Percentiles rank a stretch among this genome's conserved stretches.
Conservation (phyloP, 1,140 invertebrate genomes). For the fruit fly (Drosophila melanogaster) region DNA sequence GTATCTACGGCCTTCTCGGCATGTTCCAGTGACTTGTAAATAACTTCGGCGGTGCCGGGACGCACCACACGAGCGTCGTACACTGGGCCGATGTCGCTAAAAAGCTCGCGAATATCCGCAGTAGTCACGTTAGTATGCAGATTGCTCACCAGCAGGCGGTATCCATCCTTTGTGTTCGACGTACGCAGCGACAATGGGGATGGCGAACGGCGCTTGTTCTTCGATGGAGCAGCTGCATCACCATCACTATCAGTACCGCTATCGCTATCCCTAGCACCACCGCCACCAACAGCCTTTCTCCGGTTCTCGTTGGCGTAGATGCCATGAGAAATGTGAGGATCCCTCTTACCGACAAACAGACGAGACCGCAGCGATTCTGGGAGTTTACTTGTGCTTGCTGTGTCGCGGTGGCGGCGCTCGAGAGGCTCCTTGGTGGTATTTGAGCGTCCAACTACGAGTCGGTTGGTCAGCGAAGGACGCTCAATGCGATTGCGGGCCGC, state of each 20-base stretch:
- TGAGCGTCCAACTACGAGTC: constrained; percentile 13
- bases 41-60: constrained; percentile 94
- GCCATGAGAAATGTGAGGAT: constrained; percentile 85
- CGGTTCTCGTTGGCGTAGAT: constrained; percentile 85
- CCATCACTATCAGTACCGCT: background rate
- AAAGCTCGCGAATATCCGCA: constrained; percentile 96
- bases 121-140: constrained; percentile 93
- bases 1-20: constrained; percentile 94
- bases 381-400: constrained; percentile 63
- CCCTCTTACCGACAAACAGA: constrained; percentile 72
- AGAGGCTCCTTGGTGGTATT: constrained; percentile 45
- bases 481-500: constrained; percentile 64
- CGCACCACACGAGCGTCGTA: constrained; percentile 93
- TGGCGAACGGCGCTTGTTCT: constrained; percentile 73
- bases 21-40: constrained; percentile 93
- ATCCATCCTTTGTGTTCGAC: constrained; percentile 85
- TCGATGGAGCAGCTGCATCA: background rate
- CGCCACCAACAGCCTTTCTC: constrained; percentile 5
- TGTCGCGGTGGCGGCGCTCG: constrained; percentile 58
- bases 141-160: constrained; percentile 94
- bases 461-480: constrained; percentile 47
- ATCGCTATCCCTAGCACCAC: background rate
- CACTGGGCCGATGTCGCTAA: constrained; percentile 95
- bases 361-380: constrained; percentile 78
- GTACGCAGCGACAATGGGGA: constrained; percentile 61